Evolutionary conservation across 2,113 vertebrate species (phyloP).

Genomic region (Indicator maculatus): DNA sequence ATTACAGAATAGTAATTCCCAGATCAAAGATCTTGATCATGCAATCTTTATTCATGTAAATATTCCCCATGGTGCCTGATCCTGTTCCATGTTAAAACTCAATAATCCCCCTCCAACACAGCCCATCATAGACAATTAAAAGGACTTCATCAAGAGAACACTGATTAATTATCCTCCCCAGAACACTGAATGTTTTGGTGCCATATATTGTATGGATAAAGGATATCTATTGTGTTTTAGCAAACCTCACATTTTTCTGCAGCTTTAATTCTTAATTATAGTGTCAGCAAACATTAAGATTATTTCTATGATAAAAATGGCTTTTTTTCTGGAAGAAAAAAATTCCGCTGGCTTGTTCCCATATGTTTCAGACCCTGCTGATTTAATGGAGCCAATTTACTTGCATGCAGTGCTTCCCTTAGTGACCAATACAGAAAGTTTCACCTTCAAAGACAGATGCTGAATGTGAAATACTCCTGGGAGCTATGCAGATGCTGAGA

Average conservation of each 20-base stretch:
- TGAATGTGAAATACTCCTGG: background rate
- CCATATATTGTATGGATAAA: constrained; percentile 45
- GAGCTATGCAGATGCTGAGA: background rate
- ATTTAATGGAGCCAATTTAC: constrained; percentile 17
- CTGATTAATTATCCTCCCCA: constrained; percentile 40
- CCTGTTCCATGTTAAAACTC: constrained; percentile 41
- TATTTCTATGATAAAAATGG: background rate
- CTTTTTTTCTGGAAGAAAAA: constrained; percentile 32
- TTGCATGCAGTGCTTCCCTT: constrained; percentile 10
- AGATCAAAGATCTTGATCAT: constrained; percentile 60
- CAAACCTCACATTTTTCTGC: constrained; percentile 54
- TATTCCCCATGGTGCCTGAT: constrained; percentile 43
- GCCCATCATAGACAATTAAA: constrained; percentile 42
- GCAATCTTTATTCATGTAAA: constrained; percentile 54
- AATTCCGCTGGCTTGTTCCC: background rate
- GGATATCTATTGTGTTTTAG: constrained; percentile 59
- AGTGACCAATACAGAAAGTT: background rate
- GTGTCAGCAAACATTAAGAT: constrained; percentile 34
- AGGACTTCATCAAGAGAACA: constrained; percentile 17
- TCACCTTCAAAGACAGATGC: constrained; percentile 6
- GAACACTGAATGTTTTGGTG: constrained; percentile 31
- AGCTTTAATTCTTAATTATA: constrained; percentile 57
- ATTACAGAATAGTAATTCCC: constrained; percentile 59
- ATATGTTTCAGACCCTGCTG: background rate
- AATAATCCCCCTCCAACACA: background rate